phyloP scores from a whole-genome alignment of 2,113 vertebrate genomes.

The Vulpes lagopus region DNA sequence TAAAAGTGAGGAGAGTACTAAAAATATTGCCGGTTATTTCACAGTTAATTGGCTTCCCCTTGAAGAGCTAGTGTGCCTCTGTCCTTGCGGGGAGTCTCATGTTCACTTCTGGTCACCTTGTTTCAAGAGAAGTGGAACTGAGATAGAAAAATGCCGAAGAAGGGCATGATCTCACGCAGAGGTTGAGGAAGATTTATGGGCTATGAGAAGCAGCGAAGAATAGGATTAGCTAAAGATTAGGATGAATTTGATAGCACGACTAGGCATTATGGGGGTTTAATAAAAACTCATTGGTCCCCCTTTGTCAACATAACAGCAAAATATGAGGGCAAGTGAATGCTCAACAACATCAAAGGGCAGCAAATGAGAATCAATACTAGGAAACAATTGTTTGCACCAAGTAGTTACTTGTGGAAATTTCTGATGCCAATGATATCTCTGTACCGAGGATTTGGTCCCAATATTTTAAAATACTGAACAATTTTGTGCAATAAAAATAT shows the following conservation, averaged over 20 bases:
- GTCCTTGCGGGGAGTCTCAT: constrained; percentile 32
- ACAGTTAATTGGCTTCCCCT: constrained; percentile 71
- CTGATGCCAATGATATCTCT: constrained; percentile 61
- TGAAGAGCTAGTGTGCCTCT: neutral
- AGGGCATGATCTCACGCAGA: constrained; percentile 51
- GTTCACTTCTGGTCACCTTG: constrained; percentile 55
- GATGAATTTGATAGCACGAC: constrained; percentile 69
- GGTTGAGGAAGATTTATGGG: constrained; percentile 67
- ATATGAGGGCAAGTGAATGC: neutral
- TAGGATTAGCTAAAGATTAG: constrained; percentile 75
- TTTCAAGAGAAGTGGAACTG: constrained; percentile 58
- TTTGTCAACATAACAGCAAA: constrained; percentile 74
- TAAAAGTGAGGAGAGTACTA: constrained; percentile 26
- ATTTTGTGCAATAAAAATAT: constrained; percentile 69
- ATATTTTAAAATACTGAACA: constrained; percentile 60
- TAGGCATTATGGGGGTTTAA: constrained; percentile 60
- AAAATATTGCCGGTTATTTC: constrained; percentile 68
- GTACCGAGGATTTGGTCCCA: constrained; percentile 3
- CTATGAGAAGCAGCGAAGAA: constrained; percentile 53
- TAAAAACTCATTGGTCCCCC: constrained; percentile 56
- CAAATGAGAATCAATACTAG: constrained; percentile 51
- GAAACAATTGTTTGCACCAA: constrained; percentile 2
- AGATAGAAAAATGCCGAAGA: constrained; percentile 59
- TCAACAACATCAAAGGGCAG: constrained; percentile 34
- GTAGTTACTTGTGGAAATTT: constrained; percentile 58